Conservation (phyloP, 1,140 invertebrate species). For the Bemisia tabaci region DNA sequence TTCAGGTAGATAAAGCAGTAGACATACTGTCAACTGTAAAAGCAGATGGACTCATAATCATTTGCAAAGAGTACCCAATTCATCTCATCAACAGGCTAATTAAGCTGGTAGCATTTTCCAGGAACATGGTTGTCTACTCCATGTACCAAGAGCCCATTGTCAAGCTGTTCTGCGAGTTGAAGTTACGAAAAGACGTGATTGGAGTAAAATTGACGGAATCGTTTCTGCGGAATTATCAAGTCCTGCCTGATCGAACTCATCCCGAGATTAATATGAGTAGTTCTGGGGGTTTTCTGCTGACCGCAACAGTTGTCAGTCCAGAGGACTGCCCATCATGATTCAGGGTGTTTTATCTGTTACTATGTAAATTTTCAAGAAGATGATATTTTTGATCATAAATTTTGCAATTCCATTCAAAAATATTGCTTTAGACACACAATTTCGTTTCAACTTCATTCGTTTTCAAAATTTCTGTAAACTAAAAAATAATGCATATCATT, state of each 20-base stretch:
- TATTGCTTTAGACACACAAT: too few species aligned
- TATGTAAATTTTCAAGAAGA: too few species aligned
- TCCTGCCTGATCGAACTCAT: constrained; percentile 69
- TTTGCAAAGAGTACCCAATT: constrained; percentile 69
- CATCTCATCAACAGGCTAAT: constrained; percentile 61
- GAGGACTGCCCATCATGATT: neutral
- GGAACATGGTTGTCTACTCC: constrained; percentile 74
- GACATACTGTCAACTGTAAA: constrained; percentile 38
- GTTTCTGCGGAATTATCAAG: constrained; percentile 81
- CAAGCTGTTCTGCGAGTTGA: constrained; percentile 62
- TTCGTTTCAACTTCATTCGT: too few species aligned
- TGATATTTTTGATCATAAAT: too few species aligned
- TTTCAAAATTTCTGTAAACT: too few species aligned
- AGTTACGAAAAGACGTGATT: constrained; percentile 47
- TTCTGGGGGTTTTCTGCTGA: constrained; percentile 58
- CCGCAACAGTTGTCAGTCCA: constrained; percentile 32
- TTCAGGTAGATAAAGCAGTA: constrained; percentile 46
- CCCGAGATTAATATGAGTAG: constrained; percentile 64
- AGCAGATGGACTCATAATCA: constrained; percentile 65
- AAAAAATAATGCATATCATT: too few species aligned
- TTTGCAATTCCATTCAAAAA: too few species aligned
- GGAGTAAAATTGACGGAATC: constrained; percentile 66
- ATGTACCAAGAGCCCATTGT: constrained; percentile 63
- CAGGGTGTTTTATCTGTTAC: too few species aligned
- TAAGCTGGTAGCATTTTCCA: constrained; percentile 54